These are phyloP conservation scores for Linnaemya tessellans DNA, from an alignment of 2,888 invertebrate species.

Conservation along the genomic window DNA sequence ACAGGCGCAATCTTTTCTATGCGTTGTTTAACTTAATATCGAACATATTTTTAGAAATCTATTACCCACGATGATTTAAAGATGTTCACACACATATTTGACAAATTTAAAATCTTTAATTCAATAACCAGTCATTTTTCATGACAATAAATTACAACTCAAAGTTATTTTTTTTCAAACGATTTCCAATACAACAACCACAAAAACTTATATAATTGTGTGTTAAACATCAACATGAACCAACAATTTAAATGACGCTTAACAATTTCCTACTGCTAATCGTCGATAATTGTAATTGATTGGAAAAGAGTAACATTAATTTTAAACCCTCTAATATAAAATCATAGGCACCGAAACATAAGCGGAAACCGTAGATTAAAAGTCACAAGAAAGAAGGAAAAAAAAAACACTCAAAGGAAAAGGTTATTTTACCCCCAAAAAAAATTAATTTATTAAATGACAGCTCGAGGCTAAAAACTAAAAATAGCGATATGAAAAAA, in stretches of 20 bases:
- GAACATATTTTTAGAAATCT: too few species aligned
- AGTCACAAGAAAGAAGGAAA: constrained; percentile 53
- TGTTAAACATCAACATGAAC: not conserved
- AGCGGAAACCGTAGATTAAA: constrained; percentile 70
- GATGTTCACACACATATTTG: too few species aligned
- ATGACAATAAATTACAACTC: too few species aligned
- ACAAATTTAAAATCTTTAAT: too few species aligned
- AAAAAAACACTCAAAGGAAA: constrained; percentile 29
- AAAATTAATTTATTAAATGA: constrained; percentile 70
- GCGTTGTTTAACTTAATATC: too few species aligned
- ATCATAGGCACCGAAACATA: not conserved
- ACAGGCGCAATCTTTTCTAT: too few species aligned
- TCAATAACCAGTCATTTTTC: too few species aligned
- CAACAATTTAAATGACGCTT: constrained; percentile 39
- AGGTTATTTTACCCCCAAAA: constrained; percentile 39
- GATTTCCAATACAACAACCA: too few species aligned
- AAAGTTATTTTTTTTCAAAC: too few species aligned
- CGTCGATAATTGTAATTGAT: constrained; percentile 45
- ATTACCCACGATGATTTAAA: too few species aligned
- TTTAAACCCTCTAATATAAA: constrained; percentile 32
- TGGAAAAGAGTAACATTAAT: not conserved
- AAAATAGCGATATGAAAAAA: constrained; percentile 1
- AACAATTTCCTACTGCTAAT: constrained; percentile 53
- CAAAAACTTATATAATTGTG: not conserved
- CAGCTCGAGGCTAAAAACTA: constrained; percentile 62